Evolutionary conservation across 2,888 invertebrate genomes (phyloP), one percentile per base, ranked within the genome.

Genomic region (Diploptera punctata): DNA sequence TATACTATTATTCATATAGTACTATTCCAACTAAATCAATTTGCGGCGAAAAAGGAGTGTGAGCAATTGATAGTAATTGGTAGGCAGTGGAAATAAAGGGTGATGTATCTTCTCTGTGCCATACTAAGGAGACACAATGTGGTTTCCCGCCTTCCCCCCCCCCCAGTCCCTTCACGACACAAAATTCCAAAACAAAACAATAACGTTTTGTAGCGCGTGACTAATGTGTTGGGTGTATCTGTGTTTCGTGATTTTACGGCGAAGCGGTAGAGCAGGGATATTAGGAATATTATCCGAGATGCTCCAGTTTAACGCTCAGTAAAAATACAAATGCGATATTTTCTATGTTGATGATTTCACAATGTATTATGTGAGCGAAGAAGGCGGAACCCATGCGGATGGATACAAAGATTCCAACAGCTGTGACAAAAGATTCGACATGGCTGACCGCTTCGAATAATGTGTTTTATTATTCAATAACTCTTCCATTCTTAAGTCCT

Each of bases 121-220:
- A n/a, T n/a, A n/a, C n/a, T n/a, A n/a, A 52, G 21, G 52, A 24
- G 52, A 52, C 24, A 24, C 52, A 52, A 52, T 52, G 24, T 24
- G 24, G 1, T 52, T 24, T 13, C 3, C 18, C 13, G 1, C 24
- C 2, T 21, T 4, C 24, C 10, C 3, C 24, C 19, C 13, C 16
- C 0, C 24, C 13, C 24, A 10, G 52, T 13, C 3, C 1, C 24
- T 52, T 52, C 52, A 52, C 24, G 52, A 38, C 19, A 62, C 43
- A 21, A 43, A 61, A 61, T 38, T 2, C 0, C 18, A 31, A 60
- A 60, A 60, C 60, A 16, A 62, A 62, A 62, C 21, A 62, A 61
- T 38, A 33, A 38, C 21, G 24, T 62, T 62, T 43, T 62, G 31
- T 62, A 62, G 62, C 31, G 62, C 62, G 21, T 62, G 62, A 43